A percentile compares a stretch with the other conserved stretches of the same genome.
phyloP scores from a whole-genome alignment of 2,113 vertebrate species.

The Polyodon spathula region DNA sequence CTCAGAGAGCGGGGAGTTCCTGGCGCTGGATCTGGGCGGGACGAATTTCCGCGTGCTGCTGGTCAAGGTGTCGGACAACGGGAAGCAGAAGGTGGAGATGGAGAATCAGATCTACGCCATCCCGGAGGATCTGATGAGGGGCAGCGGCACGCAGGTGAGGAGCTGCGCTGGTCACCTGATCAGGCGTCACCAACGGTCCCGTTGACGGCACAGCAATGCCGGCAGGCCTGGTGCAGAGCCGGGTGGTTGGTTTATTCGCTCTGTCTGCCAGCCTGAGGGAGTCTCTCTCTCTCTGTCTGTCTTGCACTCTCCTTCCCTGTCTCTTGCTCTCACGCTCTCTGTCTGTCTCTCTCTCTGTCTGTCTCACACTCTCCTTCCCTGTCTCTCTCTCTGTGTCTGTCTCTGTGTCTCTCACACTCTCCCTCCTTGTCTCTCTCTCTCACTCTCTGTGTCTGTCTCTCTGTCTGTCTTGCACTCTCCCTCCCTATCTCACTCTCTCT shows the following conservation, averaged over 20 bases:
- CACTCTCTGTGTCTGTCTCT: not conserved
- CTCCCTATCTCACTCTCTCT: not conserved
- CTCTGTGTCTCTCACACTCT: not conserved
- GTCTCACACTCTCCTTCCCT: no score
- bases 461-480: no score
- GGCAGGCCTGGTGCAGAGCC: no score
- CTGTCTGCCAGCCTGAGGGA: no score
- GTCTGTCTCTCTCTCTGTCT: no score
- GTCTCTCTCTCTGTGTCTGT: not conserved
- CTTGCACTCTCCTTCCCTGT: not conserved
- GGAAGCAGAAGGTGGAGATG: conserved; percentile 84
- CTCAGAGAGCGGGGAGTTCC: conserved; percentile 82
- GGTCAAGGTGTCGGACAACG: conserved; percentile 74
- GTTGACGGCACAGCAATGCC: no score
- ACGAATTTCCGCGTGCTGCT: conserved; percentile 83
- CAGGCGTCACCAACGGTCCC: no score
- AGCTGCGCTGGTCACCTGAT: no score
- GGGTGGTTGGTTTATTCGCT: no score
- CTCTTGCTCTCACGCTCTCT: not conserved
- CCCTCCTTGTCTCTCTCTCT: not conserved
- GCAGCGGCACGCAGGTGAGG: conserved; percentile 72
- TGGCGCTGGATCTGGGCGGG: conserved; percentile 85
- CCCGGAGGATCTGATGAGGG: conserved; percentile 81
- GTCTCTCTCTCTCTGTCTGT: not conserved
- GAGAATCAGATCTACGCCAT: conserved; percentile 88